Percentiles rank a stretch among this genome's conserved stretches.
These are phyloP conservation scores for Tiaroga cobitis DNA, from an alignment of 2,797 vertebrate genomes.

Conservation along the genomic window DNA sequence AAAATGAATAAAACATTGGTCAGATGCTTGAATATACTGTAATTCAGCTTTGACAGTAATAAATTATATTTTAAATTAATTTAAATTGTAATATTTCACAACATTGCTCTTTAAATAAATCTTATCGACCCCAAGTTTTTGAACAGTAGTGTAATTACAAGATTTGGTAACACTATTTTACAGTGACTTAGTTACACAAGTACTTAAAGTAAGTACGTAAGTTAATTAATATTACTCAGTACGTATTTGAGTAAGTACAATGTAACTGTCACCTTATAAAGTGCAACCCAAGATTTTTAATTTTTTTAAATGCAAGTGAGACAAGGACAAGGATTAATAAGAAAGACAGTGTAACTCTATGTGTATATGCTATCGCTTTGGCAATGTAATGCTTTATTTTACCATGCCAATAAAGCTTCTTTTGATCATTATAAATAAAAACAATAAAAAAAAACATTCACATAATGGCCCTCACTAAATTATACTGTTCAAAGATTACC, in stretches of 20 bases:
- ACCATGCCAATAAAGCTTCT: background rate
- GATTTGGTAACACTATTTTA: background rate
- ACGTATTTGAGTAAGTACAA: background rate
- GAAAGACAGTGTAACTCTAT: background rate
- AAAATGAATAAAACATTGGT: background rate
- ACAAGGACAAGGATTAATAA: background rate
- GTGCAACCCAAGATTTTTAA: background rate
- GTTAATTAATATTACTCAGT: background rate
- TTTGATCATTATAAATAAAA: background rate
- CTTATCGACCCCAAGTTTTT: background rate
- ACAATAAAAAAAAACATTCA: background rate
- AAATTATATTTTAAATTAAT: background rate
- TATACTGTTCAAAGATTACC: background rate
- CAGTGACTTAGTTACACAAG: background rate
- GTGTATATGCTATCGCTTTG: background rate
- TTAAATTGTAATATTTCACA: background rate
- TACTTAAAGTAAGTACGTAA: background rate
- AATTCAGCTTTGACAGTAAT: background rate
- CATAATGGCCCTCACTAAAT: background rate
- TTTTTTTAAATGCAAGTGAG: background rate
- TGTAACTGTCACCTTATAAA: background rate
- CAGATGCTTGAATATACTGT: background rate
- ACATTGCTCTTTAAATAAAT: background rate
- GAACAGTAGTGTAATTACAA: background rate
- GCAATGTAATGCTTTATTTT: background rate